Evolutionary conservation across 2,888 invertebrate species (phyloP).

Genomic region (Heliconius aoede): DNA sequence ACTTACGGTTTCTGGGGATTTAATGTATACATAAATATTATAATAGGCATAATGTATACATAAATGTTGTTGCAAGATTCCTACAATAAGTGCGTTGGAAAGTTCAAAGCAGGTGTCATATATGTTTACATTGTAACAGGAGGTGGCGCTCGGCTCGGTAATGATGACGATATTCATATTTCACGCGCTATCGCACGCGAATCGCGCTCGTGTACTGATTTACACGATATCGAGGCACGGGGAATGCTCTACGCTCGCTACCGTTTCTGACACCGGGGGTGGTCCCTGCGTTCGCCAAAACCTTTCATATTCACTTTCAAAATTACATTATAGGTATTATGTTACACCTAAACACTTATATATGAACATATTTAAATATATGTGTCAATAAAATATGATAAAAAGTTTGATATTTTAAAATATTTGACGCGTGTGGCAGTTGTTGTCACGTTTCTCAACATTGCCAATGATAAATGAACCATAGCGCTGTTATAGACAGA

Average conservation of each 20-base stretch:
- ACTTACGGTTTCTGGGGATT: background rate
- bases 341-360: conserved; percentile 33
- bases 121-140: conserved; percentile 40
- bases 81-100: conserved; percentile 28
- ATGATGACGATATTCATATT: conserved; percentile 76
- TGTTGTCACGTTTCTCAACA: conserved; percentile 58
- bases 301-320: conserved; percentile 38
- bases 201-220: conserved; percentile 73
- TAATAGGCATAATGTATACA: no score
- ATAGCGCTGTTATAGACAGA: conserved; percentile 61
- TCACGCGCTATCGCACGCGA: conserved; percentile 69
- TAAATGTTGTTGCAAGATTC: conserved; percentile 24
- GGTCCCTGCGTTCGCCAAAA: conserved; percentile 48
- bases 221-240: conserved; percentile 69
- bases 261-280: conserved; percentile 59
- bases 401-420: conserved; percentile 60
- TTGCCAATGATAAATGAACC: conserved; percentile 66
- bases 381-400: conserved; percentile 50
- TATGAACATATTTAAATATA: conserved; percentile 41
- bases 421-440: conserved; percentile 62
- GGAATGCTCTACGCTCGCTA: conserved; percentile 65
- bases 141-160: conserved; percentile 56
- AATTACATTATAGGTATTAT: conserved; percentile 36
- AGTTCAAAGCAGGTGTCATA: conserved; percentile 43
- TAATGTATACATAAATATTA: no score